Percentiles rank a stretch among this genome's conserved stretches.
Evolutionary conservation across 2,888 invertebrate genomes (phyloP).

Genomic region (Meteorus cinctellus): DNA sequence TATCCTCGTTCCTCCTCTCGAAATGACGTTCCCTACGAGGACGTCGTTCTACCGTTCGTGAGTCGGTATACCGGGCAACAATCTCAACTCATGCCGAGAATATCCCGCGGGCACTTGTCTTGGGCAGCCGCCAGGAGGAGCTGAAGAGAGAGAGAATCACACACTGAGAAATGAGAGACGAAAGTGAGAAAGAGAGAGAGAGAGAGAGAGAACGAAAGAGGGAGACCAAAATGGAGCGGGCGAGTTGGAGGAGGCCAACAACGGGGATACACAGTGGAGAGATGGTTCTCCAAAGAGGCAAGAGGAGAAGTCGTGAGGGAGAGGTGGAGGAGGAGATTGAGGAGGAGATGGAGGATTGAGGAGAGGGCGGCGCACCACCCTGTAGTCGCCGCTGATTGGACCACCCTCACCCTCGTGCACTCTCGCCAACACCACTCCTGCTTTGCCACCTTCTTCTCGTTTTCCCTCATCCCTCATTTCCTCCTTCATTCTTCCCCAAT

Average conservation of each 20-base stretch:
- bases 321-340: slow-evolving; percentile 52
- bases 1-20: slow-evolving; percentile 14
- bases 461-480: slow-evolving; percentile 46
- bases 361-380: slow-evolving; percentile 67
- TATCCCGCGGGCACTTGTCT: slow-evolving; percentile 69
- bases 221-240: slow-evolving; percentile 35
- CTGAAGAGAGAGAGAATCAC: slow-evolving; percentile 62
- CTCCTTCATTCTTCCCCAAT: slow-evolving; percentile 45
- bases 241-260: slow-evolving; percentile 46
- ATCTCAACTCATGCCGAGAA: slow-evolving; percentile 71
- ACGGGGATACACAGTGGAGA: slow-evolving; percentile 57
- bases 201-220: slow-evolving; percentile 44
- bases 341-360: slow-evolving; percentile 52
- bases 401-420: slow-evolving; percentile 64
- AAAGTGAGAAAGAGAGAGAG: slow-evolving; percentile 37
- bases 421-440: slow-evolving; percentile 61
- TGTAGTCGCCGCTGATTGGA: slow-evolving; percentile 70
- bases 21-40: slow-evolving; percentile 43
- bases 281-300: slow-evolving; percentile 52
- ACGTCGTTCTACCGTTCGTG: slow-evolving; percentile 61
- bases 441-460: slow-evolving; percentile 46
- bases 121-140: slow-evolving; percentile 69
- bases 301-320: slow-evolving; percentile 52
- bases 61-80: slow-evolving; percentile 61
- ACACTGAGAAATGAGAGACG: slow-evolving; percentile 41